Evolutionary conservation across 92 coral and sea anemone genomes (phyloP), one percentile per base, ranked within the genome.

Genomic region (Muricea muricata): DNA sequence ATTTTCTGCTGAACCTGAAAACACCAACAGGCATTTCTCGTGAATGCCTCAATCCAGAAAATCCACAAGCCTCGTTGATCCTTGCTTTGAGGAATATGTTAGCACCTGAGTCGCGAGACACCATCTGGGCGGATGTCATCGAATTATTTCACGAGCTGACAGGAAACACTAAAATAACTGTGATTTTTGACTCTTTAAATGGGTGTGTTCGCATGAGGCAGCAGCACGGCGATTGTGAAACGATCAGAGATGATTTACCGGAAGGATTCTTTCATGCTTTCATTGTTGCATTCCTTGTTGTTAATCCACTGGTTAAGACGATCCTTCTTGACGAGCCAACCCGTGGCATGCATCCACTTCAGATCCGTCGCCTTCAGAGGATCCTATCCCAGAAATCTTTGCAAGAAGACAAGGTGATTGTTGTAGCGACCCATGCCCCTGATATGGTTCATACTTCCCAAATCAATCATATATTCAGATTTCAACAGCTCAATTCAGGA

Each of bases 331-430:
- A 94, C 56, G 98, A 94, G 60, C 97, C 94, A 21, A 85, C 97
- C 33, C 86, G 94, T 57, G 98, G 98, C 50, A 94, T 94, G 98
- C 98, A 94, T 85, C 98, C 98, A 58, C 87, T 94, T 17, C 97
- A 94, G 78, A 91, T 81, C 81, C 92, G 98, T 48, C 88, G 98
- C 50, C 85, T 94, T 69, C 86, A 92, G 35, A 85, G 90, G 18
- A 94, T 94, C 84, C 97, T 94, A 29, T 89, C 89, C 86, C 93
- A 96, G 30, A 96, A 94, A 81, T 94, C 98, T 11, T 84, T 87
- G 45, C 85, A 73, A 78, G 86, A 93, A 76, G 83, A 84, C 46
- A 94, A 94, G 63, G 93, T 96, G 47, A 93, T 94, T 41, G 79
- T 93, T 28, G 90, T 94, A 0, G 93, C 92, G 0, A 93, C 97